Base-by-base conservation (phyloP, 1,140 invertebrate species). In the Zaprionus nigranus region DNA sequence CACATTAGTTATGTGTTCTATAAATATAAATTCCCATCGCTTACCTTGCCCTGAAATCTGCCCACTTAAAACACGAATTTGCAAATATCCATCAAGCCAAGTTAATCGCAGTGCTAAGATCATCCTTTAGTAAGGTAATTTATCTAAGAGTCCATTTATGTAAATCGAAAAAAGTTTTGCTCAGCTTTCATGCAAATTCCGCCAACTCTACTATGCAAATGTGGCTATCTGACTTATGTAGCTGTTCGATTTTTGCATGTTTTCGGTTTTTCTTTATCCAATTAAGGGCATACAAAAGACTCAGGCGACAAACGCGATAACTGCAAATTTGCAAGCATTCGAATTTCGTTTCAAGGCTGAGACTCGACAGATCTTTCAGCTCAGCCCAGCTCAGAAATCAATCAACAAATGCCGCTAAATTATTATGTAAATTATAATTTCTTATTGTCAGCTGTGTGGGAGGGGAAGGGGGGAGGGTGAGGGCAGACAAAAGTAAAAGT, bases 361-460 rank as follows among this genome's bases (percentile, higher is more conserved):
- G 12, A 60, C 51, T 26, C 56, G 40, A 61, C 77, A 46, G n/a
- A 46, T 11, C 7, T 43, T 43, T 43, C n/a, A 17, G 40, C n/a
- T 43, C 1, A 43, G n/a, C 40, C 17, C 40, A 17, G 40, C 30
- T n/a, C 13, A 63, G 61, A 82, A 83, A 83, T 83, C 81, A 83
- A 84, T 83, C 81, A 83, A 56, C 72, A 77, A 80, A 83, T 59
- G 79, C 82, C 82, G 62, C 82, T 78, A 84, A 85, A 78, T 85
- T 85, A 84, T 85, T 81, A 85, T 84, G 78, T 70, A 84, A 85
- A 85, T 85, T 68, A 85, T 81, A 81, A 85, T 84, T 85, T 85
- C 82, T 71, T 81, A 62, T 69, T 65, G 59, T 63, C 38, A 57
- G 67, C 63, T 56, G 36, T 43, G 36, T 28, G 54, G n/a, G 6